Percentiles rank a stretch among this genome's conserved stretches.
These are phyloP conservation scores for Cacatua alba DNA, from an alignment of 2,113 vertebrate species.

Conservation along the genomic window DNA sequence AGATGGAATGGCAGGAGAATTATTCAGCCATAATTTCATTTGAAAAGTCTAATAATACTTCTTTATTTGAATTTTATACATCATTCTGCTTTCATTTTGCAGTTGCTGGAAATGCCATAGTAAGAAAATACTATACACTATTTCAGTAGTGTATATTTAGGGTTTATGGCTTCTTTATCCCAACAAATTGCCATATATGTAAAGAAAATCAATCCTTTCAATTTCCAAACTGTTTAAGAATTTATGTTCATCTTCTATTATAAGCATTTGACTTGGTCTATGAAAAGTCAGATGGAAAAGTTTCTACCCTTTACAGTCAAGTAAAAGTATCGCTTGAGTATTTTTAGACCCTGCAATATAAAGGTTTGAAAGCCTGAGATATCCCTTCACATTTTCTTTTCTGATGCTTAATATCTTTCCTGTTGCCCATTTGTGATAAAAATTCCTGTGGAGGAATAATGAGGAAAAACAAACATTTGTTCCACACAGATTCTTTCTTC, in stretches of 20 bases:
- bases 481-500: neutral
- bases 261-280: neutral
- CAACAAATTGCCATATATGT: neutral
- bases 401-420: neutral
- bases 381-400: neutral
- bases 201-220: neutral
- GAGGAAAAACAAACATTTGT: neutral
- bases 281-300: neutral
- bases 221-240: constrained; percentile 12
- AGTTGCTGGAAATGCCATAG: constrained; percentile 33
- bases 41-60: neutral
- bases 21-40: neutral
- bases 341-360: neutral
- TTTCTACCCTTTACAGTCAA: neutral
- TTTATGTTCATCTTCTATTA: neutral
- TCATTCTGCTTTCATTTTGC: constrained; percentile 9
- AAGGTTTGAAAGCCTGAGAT: neutral
- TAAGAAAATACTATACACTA: neutral
- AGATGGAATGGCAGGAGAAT: neutral
- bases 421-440: neutral
- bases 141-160: constrained; percentile 5
- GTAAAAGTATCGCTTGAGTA: neutral
- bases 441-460: neutral
- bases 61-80: neutral
- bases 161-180: neutral